These are phyloP conservation scores for Drosophila triauraria DNA, from an alignment of 1,140 invertebrate species.

Conservation along the genomic window DNA sequence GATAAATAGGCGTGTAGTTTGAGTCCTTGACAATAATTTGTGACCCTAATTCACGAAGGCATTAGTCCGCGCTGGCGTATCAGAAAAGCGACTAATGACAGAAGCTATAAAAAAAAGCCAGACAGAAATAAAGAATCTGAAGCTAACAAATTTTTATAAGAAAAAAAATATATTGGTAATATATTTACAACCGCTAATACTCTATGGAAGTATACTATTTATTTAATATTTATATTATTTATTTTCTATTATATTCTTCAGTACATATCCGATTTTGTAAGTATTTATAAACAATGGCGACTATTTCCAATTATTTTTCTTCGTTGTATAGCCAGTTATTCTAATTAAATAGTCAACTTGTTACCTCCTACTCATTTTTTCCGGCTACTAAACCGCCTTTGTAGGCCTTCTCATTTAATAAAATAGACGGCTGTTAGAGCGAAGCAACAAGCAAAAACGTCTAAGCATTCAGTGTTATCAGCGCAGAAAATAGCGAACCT, in stretches of 20 bases:
- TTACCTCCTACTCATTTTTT: not conserved
- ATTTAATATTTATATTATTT: no score
- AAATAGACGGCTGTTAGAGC: conserved; percentile 52
- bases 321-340: not conserved
- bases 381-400: not conserved
- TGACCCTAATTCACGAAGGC: conserved; percentile 40
- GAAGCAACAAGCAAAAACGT: conserved; percentile 33
- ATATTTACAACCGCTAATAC: no score
- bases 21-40: conserved; percentile 48
- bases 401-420: conserved; percentile 64
- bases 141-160: no score
- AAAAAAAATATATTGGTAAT: no score
- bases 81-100: conserved; percentile 27
- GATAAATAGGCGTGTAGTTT: conserved; percentile 43
- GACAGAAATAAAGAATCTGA: not conserved
- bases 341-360: conserved; percentile 1
- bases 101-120: not conserved
- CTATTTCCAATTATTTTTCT: not conserved
- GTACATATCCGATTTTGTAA: not conserved
- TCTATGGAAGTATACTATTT: no score
- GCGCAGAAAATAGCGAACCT: conserved; percentile 43
- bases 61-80: conserved; percentile 1
- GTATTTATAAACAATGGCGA: no score
- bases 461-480: conserved; percentile 34
- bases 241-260: no score